phyloP scores from a whole-genome alignment of 2,113 vertebrate genomes.

The Chelonoidis abingdonii region DNA sequence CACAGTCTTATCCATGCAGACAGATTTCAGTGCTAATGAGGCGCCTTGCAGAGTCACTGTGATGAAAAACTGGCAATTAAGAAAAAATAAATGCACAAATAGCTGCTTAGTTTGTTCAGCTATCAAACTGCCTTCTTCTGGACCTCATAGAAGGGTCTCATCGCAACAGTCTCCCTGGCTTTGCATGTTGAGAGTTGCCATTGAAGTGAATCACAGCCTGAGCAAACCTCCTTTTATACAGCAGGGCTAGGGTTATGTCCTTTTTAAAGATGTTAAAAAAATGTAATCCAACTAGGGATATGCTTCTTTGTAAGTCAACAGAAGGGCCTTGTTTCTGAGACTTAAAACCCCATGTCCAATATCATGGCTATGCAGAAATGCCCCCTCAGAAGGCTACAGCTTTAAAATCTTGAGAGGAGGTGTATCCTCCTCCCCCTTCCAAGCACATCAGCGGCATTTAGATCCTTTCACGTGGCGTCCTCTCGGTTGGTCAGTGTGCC shows the following conservation, averaged over 20 bases:
- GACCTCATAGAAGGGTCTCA: not conserved
- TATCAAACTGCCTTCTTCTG: not conserved
- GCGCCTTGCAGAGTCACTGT: not conserved
- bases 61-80: not conserved
- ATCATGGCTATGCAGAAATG: not conserved
- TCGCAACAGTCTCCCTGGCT: not conserved
- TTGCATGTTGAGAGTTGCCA: not conserved
- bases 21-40: not conserved
- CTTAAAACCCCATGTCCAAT: not conserved
- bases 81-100: not conserved
- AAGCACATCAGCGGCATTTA: not conserved
- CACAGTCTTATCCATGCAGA: not conserved
- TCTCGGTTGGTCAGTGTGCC: not conserved
- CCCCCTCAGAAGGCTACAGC: not conserved
- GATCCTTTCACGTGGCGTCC: not conserved
- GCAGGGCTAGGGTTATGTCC: not conserved
- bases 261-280: not conserved
- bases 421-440: not conserved
- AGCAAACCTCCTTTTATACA: not conserved
- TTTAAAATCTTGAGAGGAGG: not conserved
- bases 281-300: not conserved
- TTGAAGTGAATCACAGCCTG: not conserved
- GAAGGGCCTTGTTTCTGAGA: not conserved
- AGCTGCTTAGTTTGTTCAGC: not conserved
- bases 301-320: not conserved